Conservation (phyloP, 2,113 vertebrate species). For the Podocnemis expansa region DNA sequence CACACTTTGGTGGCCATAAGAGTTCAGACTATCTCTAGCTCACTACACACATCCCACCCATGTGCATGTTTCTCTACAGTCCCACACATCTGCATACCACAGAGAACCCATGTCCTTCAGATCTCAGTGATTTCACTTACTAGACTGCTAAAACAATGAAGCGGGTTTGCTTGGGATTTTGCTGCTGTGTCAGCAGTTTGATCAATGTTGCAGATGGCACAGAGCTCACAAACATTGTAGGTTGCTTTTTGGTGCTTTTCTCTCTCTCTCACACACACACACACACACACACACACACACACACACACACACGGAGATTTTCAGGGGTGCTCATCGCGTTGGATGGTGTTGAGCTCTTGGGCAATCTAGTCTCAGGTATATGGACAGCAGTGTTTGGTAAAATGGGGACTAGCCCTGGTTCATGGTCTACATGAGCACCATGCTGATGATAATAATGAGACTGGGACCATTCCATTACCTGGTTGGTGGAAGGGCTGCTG, state of each 20-base stretch:
- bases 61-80: too few species aligned
- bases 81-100: fast-evolving
- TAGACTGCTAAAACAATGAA: neutral
- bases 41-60: neutral
- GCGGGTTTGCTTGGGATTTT: neutral
- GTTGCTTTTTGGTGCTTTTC: neutral
- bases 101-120: neutral
- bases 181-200: too few species aligned
- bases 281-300: too few species aligned
- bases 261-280: too few species aligned
- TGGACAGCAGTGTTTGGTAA: neutral
- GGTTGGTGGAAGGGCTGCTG: neutral
- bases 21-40: neutral
- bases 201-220: neutral
- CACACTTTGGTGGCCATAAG: neutral
- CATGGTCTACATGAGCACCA: neutral
- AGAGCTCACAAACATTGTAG: neutral
- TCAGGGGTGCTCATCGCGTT: neutral
- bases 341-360: neutral
- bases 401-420: neutral
- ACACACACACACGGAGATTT: too few species aligned
- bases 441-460: neutral
- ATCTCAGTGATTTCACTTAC: neutral
- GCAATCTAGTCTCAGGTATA: neutral
- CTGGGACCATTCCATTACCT: slow-evolving; percentile 25